A percentile compares a stretch with the other conserved stretches of the same genome.
phyloP scores from a whole-genome alignment of 2,888 invertebrate genomes.

The Sericinus montela region DNA sequence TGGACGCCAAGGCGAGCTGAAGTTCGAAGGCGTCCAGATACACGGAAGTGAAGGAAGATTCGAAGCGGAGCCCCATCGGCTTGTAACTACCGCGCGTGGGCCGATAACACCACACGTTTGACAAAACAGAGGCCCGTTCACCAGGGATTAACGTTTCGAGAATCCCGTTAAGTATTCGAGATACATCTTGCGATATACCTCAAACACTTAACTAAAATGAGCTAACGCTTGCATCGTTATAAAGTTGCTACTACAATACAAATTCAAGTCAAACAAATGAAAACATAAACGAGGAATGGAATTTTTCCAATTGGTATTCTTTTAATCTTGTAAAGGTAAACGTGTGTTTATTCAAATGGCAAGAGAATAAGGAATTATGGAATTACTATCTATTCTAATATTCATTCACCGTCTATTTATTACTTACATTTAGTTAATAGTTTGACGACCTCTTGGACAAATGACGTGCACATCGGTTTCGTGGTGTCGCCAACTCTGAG shows the following conservation, averaged over 20 bases:
- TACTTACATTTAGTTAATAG: no score
- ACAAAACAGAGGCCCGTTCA: slow-evolving; percentile 44
- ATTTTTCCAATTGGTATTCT: no score
- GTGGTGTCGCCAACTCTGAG: no score
- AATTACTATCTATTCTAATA: no score
- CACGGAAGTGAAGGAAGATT: slow-evolving; percentile 25
- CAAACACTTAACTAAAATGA: slow-evolving; percentile 10
- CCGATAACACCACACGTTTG: slow-evolving; percentile 43
- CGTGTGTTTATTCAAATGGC: no score
- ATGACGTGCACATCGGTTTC: no score
- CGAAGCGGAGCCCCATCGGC: slow-evolving; percentile 38
- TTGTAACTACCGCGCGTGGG: slow-evolving; percentile 59
- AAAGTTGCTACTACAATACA: not conserved
- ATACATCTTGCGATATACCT: slow-evolving; percentile 22
- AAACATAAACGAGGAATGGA: no score
- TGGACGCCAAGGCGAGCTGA: slow-evolving; percentile 16
- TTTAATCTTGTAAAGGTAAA: no score
- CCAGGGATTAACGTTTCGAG: slow-evolving; percentile 32
- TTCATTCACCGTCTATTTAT: no score
- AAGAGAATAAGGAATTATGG: no score
- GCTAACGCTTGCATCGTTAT: not conserved
- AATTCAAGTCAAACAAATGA: no score
- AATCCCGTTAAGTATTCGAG: slow-evolving; percentile 32
- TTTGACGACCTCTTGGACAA: no score
- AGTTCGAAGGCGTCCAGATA: slow-evolving; percentile 12